Conservation (phyloP, 2,797 vertebrate genomes). For the Sebastes iracundus region DNA sequence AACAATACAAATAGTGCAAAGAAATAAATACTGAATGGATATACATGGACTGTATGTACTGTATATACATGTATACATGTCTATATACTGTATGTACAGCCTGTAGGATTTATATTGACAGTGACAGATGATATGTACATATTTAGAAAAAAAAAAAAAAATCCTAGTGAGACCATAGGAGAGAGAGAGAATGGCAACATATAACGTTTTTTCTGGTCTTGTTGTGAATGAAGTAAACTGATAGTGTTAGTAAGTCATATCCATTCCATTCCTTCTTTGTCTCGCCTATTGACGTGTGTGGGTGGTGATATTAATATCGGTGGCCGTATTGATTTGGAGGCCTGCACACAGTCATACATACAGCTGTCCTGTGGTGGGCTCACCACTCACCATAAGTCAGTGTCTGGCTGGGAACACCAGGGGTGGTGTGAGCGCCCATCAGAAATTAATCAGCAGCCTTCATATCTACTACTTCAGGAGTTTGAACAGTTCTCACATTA, state of each 20-base stretch:
- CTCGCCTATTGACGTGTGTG: conserved; percentile 26
- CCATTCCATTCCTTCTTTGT: conserved; percentile 24
- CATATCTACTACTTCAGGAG: neutral
- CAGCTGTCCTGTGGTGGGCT: conserved; percentile 67
- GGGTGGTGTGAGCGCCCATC: conserved; percentile 41
- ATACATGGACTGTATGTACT: no score
- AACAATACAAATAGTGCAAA: no score
- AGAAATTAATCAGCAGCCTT: conserved; percentile 42
- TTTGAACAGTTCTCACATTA: neutral
- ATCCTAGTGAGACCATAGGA: neutral
- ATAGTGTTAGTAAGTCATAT: conserved; percentile 24
- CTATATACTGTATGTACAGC: no score
- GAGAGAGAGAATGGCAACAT: neutral
- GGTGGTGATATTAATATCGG: conserved; percentile 58
- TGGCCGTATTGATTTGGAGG: conserved; percentile 70
- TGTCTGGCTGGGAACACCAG: conserved; percentile 64
- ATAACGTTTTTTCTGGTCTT: neutral
- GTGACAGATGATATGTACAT: no score
- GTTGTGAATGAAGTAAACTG: neutral
- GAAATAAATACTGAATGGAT: no score
- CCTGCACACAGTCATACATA: conserved; percentile 65
- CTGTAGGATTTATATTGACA: rapidly evolving
- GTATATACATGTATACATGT: no score
- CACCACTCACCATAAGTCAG: conserved; percentile 67
- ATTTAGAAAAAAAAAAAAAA: no score